Percentiles rank a stretch among this genome's conserved stretches.
Conservation (phyloP, 2,113 vertebrate species). For the Riparia riparia region DNA sequence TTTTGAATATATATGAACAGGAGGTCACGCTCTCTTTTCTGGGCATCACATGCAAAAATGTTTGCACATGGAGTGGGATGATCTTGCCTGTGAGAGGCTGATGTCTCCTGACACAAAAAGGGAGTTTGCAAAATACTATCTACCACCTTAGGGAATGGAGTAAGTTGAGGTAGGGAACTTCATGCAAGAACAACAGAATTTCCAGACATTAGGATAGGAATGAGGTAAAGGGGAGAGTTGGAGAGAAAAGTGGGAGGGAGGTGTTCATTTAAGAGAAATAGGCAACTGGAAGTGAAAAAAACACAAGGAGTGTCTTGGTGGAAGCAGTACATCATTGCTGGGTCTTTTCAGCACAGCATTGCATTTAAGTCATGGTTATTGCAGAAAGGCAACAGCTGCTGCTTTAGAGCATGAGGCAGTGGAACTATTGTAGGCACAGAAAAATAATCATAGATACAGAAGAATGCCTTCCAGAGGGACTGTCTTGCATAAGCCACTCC, state of each 20-base stretch:
- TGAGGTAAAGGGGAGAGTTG: background rate
- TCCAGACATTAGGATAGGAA: background rate
- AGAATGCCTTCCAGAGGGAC: constrained; percentile 37
- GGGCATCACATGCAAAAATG: background rate
- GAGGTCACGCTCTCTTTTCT: background rate
- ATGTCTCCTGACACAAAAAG: background rate
- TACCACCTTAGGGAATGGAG: background rate
- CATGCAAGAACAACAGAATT: background rate
- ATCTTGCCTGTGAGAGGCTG: background rate
- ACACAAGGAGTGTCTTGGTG: background rate
- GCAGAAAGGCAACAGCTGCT: constrained; percentile 18
- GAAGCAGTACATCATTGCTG: background rate
- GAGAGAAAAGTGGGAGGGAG: background rate
- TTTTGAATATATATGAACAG: background rate
- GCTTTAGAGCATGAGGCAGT: background rate
- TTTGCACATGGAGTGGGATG: background rate
- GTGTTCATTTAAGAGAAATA: background rate
- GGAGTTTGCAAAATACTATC: background rate
- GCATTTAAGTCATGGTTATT: background rate
- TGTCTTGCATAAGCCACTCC: constrained; percentile 25
- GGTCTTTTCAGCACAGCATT: background rate
- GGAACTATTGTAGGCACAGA: background rate
- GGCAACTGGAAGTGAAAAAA: background rate
- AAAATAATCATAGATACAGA: background rate
- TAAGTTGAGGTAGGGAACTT: background rate